Base-by-base conservation (phyloP, 35 echinoderm and acorn worm species). In the Stichopus chloronotus region DNA sequence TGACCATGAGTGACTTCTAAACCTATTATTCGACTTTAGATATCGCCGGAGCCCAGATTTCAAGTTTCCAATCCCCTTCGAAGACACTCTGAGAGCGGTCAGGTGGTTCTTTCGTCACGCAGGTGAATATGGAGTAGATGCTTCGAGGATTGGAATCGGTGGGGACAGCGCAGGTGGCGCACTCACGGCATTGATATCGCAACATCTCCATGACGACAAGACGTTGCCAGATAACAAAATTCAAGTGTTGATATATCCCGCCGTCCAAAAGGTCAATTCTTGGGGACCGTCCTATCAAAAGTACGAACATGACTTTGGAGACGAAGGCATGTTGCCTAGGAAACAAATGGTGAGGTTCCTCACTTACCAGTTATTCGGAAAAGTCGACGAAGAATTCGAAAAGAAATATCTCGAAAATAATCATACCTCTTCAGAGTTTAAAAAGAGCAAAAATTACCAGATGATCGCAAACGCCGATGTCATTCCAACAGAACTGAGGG, bases 151-250 rank as follows among this genome's bases (percentile, higher is more conserved):
- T 17, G 95, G 79, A 17, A 68, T 96, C 21, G 79, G 87, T 25
- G 95, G 95, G 6, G 95, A 96, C 71, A 96, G 95, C 74, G 95
- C 95, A 1, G 95, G 95, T 55, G 95, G 95, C 52, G 43, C 59
- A 24, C 60, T 96, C n/a, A 69, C 88, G 5, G 95, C 92, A 7
- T 52, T 88, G 55, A 78, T 88, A 5, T 59, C 92, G 9, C 88
- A 94, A 54, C 56, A 61, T 55, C 91, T 92, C 63, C 63, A 96
- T 78, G 92, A 96, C 69, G 92, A 96, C 56, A 65, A 21, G 24
- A 80, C 54, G 9, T 24, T 96, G 8, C 90, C 95, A 8, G 77
- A 96, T 71, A 24, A 83, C 57, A 94, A 94, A 78, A 52, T 96
- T 10, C 95, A 96, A 61, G 82, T 87, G 8, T 79, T 96, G 10